Percentiles rank a stretch among this genome's conserved stretches.
phyloP scores from a whole-genome alignment of 2,113 vertebrate species.

The Gnathonemus echidnorhynchus region DNA sequence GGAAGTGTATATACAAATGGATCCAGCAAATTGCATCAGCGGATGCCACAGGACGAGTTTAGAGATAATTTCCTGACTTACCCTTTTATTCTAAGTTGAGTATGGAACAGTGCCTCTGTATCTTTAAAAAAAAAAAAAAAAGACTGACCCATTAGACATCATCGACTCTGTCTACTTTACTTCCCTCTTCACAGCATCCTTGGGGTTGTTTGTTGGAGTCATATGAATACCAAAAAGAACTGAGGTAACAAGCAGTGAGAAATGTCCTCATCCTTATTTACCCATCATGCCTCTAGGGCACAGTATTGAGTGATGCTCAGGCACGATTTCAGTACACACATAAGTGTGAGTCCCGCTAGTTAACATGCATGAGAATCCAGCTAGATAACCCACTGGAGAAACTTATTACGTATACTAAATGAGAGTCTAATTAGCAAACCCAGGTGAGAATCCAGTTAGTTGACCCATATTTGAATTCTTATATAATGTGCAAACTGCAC shows the following conservation, averaged over 20 bases:
- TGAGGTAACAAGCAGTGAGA: neutral
- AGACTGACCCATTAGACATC: neutral
- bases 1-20: neutral
- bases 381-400: neutral
- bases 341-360: neutral
- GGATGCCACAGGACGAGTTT: neutral
- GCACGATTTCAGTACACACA: neutral
- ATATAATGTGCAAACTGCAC: neutral
- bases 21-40: neutral
- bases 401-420: neutral
- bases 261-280: neutral
- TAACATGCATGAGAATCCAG: neutral
- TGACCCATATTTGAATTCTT: neutral
- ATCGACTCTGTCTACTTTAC: neutral
- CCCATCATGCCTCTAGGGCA: neutral
- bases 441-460: neutral
- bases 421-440: neutral
- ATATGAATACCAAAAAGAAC: neutral
- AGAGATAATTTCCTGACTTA: neutral
- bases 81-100: neutral
- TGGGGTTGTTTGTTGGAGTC: neutral
- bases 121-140: neutral
- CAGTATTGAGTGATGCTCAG: neutral
- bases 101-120: neutral
- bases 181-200: neutral